Evolutionary conservation across 2,888 invertebrate species (phyloP), one percentile per base, ranked within the genome.

Genomic region (Strigamia crassipes): DNA sequence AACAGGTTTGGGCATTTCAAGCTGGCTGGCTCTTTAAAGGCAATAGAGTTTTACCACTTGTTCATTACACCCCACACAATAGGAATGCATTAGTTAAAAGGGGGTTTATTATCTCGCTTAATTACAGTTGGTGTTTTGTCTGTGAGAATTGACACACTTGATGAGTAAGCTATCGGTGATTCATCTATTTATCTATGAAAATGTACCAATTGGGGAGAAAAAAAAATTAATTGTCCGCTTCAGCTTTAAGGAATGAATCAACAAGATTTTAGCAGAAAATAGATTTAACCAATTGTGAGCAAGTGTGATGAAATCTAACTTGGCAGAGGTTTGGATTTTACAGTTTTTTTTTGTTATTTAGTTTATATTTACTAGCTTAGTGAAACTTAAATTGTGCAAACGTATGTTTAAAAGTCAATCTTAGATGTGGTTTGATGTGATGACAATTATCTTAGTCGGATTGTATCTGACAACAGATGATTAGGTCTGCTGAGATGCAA

Each of bases 241-340:
- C 31, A 73, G 23, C 73, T 73, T 73, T 73, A 73, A 31, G 31
- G 10, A 27, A 73, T 73, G 73, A 73, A 27, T 73, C 73, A 31
- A 73, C 73, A 73, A 73, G 73, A 31, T 73, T 31, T 73, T 31
- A 73, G 27, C 73, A 73, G 73, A 73, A 73, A 73, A 73, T 73
- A 73, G 73, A 73, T 27, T 31, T 73, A 73, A 73, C 73, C 27
- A 73, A 73, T 73, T 73, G 73, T 73, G 27, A 27, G 61, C 6
- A 21, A 10, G 73, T 73, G 12, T 73, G 73, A 27, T 31, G 73
- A 73, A 73, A 73, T 31, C 27, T 13, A 27, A 73, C 73, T 73
- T 73, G 73, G 73, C 73, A 73, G 12, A 56, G 56, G 46, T 46
- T 13, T 38, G 38, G 38, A 46, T 46, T 18, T 23, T 66, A n/a